A percentile compares a stretch with the other conserved stretches of the same genome.
phyloP scores from a whole-genome alignment of 2,888 invertebrate species.

The Watsonalla binaria region DNA sequence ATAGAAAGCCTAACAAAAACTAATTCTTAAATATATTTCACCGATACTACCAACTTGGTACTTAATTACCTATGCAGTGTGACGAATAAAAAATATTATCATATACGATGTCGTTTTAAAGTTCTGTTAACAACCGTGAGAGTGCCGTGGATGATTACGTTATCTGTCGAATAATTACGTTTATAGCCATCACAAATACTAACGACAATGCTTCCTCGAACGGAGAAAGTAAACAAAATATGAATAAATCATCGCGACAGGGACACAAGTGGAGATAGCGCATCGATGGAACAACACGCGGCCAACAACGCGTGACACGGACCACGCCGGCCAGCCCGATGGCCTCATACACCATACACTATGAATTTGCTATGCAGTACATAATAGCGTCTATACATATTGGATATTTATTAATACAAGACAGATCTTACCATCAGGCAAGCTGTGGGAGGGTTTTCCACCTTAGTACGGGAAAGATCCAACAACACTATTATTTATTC shows the following conservation, averaged over 20 bases:
- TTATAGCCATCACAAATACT: conserved; percentile 50
- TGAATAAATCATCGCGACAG: conserved; percentile 64
- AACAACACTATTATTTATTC: too few relatives aligned
- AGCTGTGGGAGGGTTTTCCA: too few relatives aligned
- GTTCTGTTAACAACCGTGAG: background rate
- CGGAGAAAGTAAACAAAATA: conserved; percentile 55
- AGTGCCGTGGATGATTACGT: background rate
- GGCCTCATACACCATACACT: conserved; percentile 20
- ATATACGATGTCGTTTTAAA: background rate
- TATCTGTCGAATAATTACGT: conserved; percentile 34
- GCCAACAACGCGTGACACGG: conserved; percentile 46
- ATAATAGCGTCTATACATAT: background rate
- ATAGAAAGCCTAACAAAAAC: too few relatives aligned
- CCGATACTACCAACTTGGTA: too few relatives aligned
- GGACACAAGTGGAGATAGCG: conserved; percentile 59
- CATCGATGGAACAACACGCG: conserved; percentile 53
- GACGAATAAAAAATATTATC: too few relatives aligned
- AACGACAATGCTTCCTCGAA: conserved; percentile 53
- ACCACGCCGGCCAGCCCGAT: conserved; percentile 34
- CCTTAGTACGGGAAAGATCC: too few relatives aligned
- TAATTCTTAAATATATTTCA: too few relatives aligned
- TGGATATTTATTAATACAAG: conserved; percentile 3
- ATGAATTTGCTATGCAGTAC: background rate
- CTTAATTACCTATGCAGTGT: too few relatives aligned
- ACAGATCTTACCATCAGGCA: conserved; percentile 8